Base-by-base conservation (phyloP, 1,140 invertebrate genomes). In the Drosophila sturtevanti region DNA sequence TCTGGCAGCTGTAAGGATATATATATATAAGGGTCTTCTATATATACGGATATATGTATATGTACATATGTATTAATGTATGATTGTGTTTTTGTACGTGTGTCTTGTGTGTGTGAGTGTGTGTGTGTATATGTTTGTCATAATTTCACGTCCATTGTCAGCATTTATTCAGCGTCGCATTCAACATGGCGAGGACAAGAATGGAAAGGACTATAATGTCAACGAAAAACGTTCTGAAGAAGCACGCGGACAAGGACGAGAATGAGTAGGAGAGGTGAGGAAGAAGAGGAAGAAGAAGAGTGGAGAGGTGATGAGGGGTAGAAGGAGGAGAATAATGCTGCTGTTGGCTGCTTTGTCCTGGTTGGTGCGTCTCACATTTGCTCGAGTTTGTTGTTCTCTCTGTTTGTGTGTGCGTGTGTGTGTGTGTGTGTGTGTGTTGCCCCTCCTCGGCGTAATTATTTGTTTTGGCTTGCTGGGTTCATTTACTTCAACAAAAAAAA, bases 141-240 rank as follows among this genome's bases (percentile, higher is more conserved):
- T 87, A 87, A 89, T 89, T 89, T 89, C 84, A 89, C 84, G 84
- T 84, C 79, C 84, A 89, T 89, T 89, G 84, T 89, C 84, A 89
- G 82, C 79, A 72, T 79, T 89, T 87, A 82, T 87, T 77, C 68
- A 65, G 73, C 73, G 72, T 59, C 63, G 76, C 71, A 69, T 77
- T 85, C 81, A 85, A 71, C 81, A 68, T 79, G 80, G 81, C 63
- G 51, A 41, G 48, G 48, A 60, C 52, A 22, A 48, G 18, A 48
- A 48, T 48, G 41, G 16, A 48, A 48, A 9, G 41, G 41, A 48
- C 41, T 48, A 21, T 21, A 48, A 48, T 11, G 41, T 48, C 41
- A 48, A 48, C 14, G 41, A 14, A 4, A 44, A 44, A 44, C 41
- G 41, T 1, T 31, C 27, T 31, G 27, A 31, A 31, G 27, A 6